Percentiles rank a stretch among this genome's conserved stretches.
These are phyloP conservation scores for Drosophila prolongata DNA, from an alignment of 2,888 invertebrate genomes.

Conservation along the genomic window DNA sequence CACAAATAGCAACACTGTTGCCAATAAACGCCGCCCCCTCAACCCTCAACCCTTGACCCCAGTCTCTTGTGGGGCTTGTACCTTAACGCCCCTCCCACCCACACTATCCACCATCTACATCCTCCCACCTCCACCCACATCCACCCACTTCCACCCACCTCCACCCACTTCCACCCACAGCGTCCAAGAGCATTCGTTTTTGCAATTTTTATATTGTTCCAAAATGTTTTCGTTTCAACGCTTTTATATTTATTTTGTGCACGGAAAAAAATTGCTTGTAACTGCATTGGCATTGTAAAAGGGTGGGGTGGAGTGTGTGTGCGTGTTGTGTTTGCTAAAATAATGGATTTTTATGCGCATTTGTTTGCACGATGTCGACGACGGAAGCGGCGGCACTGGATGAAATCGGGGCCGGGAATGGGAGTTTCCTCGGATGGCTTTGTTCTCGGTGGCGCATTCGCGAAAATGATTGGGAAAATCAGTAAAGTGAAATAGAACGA, in stretches of 20 bases:
- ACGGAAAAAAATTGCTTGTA: constrained; percentile 45
- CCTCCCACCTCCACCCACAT: too few species aligned
- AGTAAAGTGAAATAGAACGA: constrained; percentile 48
- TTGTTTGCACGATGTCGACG: constrained; percentile 58
- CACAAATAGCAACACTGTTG: constrained; percentile 79
- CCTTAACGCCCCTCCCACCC: neutral
- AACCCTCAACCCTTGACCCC: constrained; percentile 11
- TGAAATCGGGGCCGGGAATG: neutral
- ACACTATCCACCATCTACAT: neutral
- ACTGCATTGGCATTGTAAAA: constrained; percentile 41
- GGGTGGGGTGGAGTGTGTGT: constrained; percentile 19
- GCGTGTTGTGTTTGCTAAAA: constrained; percentile 61
- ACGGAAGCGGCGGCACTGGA: constrained; percentile 26
- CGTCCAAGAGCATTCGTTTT: constrained; percentile 39
- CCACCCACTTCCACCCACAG: neutral
- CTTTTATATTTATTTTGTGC: constrained; percentile 71
- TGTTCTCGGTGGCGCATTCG: constrained; percentile 46
- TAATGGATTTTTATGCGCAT: constrained; percentile 71
- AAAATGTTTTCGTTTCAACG: constrained; percentile 77
- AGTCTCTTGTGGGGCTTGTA: constrained; percentile 1
- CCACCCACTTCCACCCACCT: too few species aligned
- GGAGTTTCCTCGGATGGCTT: constrained; percentile 30
- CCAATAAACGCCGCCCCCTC: constrained; percentile 63
- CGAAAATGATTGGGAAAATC: constrained; percentile 55
- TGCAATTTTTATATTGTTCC: constrained; percentile 76